Base-by-base conservation (phyloP, 2,888 invertebrate species). In the Nephrotoma flavescens region DNA sequence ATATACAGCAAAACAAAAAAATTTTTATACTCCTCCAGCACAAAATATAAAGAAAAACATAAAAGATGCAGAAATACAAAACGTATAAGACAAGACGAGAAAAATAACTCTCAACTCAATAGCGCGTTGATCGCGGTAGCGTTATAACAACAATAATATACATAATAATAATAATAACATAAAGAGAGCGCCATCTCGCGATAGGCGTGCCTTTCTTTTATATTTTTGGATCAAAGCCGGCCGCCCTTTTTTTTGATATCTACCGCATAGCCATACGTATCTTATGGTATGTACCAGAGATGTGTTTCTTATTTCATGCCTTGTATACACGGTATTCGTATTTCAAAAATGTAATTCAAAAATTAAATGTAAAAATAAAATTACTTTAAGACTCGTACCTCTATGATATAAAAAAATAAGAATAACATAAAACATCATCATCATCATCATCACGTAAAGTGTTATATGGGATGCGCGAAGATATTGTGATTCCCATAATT, bases 181-280 rank as follows among this genome's bases (percentile, higher is more conserved):
- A 85, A 86, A 57, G 86, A 86, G 86, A 86, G 86, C 86, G 86
- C 86, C 86, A 52, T 86, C 52, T 86, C 86, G 86, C 44, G 86
- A 44, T 52, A 52, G 86, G 86, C 86, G 86, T 86, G 52, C 52
- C 52, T 86, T 86, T 86, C 31, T 86, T 86, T 44, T 86, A 45
- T 45, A 47, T 41, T 44, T 86, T 86, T 86, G 31, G 57, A 57
- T 86, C 52, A 86, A 86, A 86, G 86, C 6, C 41, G 7, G 57
- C 86, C 86, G 86, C 86, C 86, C 57, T 86, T 86, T 71, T n/a
- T 52, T 86, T 86, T 52, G 52, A 52, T 41, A 41, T 52, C 45
- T 86, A 41, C 86, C 86, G 86, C 86, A 42, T 11, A 71, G 71
- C 31, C 52, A 52, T 52, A 52, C 52, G 42, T 44, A 44, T 57